Evolutionary conservation across 2,888 invertebrate genomes (phyloP).

Genomic region (Drosophila helvetica): DNA sequence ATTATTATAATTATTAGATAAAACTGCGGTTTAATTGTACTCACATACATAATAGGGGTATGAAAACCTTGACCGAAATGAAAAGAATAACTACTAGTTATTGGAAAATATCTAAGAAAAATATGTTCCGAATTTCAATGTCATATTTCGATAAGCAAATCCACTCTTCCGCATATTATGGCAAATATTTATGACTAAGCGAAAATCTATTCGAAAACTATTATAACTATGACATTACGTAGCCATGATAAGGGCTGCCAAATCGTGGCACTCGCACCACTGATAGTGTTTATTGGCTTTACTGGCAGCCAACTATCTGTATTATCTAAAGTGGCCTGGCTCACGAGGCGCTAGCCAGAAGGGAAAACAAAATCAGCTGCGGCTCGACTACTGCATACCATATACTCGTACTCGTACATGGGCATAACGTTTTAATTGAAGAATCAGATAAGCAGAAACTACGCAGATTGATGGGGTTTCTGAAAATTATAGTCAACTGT

Average conservation of each 20-base stretch:
- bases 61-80: not conserved
- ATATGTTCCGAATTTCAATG: not conserved
- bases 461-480: not conserved
- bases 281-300: slow-evolving; percentile 9
- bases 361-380: not conserved
- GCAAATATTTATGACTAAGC: slow-evolving; percentile 27
- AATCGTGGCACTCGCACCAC: slow-evolving; percentile 2
- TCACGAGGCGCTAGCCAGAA: slow-evolving; percentile 4
- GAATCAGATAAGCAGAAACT: not conserved
- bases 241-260: not conserved
- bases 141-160: slow-evolving; percentile 3
- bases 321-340: slow-evolving; percentile 17
- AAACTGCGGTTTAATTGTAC: slow-evolving; percentile 1
- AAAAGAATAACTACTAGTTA: not conserved
- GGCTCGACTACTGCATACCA: not conserved
- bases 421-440: not conserved
- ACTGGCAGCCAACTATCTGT: slow-evolving; percentile 8
- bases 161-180: slow-evolving; percentile 16
- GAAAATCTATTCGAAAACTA: slow-evolving; percentile 1
- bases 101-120: not conserved
- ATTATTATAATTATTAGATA: slow-evolving; percentile 58
- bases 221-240: slow-evolving; percentile 21
- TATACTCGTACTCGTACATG: not conserved
- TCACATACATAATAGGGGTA: not conserved
- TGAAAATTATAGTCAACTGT: too few species aligned